Percentiles rank a stretch among this genome's conserved stretches.
Conservation (phyloP, 2,888 invertebrate genomes). For the Leucophenga maculata region DNA sequence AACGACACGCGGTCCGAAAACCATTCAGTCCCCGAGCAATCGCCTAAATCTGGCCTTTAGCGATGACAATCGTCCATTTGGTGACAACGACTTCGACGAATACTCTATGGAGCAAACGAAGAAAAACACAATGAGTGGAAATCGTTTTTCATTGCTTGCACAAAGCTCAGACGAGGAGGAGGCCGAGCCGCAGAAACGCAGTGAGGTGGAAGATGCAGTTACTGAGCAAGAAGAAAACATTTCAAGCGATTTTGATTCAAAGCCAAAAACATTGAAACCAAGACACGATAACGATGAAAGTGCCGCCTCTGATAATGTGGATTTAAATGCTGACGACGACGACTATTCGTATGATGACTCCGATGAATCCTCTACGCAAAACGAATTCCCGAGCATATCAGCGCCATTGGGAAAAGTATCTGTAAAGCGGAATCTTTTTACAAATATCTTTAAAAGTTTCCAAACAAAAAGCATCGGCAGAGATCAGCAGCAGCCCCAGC, state of each 20-base stretch:
- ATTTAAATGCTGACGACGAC: constrained; percentile 50
- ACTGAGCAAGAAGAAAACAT: neutral
- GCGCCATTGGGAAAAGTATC: constrained; percentile 5
- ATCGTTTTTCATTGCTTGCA: constrained; percentile 4
- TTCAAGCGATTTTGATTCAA: constrained; percentile 45
- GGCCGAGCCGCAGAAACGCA: neutral
- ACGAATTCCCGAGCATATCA: constrained; percentile 26
- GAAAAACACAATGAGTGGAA: neutral
- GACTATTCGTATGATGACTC: constrained; percentile 50
- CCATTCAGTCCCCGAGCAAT: neutral
- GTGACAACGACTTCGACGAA: constrained; percentile 23
- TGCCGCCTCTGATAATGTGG: constrained; percentile 32
- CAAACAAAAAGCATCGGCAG: neutral
- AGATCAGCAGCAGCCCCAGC: neutral
- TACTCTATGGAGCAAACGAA: constrained; percentile 1
- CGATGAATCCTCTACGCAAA: constrained; percentile 35
- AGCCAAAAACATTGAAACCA: constrained; percentile 16
- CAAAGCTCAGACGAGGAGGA: neutral
- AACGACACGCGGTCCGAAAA: constrained; percentile 55
- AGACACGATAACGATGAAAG: constrained; percentile 16
- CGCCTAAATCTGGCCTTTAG: constrained; percentile 15
- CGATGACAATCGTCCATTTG: constrained; percentile 20
- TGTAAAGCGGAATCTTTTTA: constrained; percentile 16
- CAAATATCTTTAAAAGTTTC: constrained; percentile 15
- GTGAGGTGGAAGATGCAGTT: constrained; percentile 23